These are phyloP conservation scores for Lagenorhynchus albirostris DNA, from an alignment of 2,113 vertebrate species.

Conservation along the genomic window DNA sequence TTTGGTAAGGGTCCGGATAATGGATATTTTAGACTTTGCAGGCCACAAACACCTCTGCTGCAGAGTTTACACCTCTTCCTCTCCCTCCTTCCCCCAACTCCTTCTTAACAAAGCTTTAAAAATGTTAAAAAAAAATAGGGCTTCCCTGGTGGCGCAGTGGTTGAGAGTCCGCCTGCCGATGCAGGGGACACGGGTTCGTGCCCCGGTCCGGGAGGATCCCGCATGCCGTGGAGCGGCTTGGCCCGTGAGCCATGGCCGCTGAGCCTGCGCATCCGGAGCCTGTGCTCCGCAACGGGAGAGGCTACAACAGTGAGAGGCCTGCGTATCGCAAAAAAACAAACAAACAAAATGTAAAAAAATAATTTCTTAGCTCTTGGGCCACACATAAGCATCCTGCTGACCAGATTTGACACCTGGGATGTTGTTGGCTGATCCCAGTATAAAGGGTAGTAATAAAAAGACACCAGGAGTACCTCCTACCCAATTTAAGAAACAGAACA, in stretches of 20 bases:
- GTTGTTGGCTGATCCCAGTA: not conserved
- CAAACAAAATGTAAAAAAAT: not conserved
- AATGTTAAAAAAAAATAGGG: not conserved
- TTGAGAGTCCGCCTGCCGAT: too few relatives aligned
- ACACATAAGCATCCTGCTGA: not conserved
- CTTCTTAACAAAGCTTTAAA: not conserved
- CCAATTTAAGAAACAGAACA: not conserved
- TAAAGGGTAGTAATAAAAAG: not conserved
- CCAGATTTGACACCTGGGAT: not conserved
- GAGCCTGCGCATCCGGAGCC: too few relatives aligned
- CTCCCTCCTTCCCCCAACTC: fast-evolving
- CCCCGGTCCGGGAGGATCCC: too few relatives aligned
- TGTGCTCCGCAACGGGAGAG: too few relatives aligned
- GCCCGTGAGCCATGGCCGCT: too few relatives aligned
- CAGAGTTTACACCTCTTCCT: not conserved
- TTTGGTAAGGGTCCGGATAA: not conserved
- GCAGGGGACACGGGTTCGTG: too few relatives aligned
- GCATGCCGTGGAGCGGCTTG: too few relatives aligned
- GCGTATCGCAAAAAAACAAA: too few relatives aligned
- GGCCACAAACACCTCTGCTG: not conserved
- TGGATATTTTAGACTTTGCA: not conserved
- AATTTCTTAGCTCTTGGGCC: not conserved
- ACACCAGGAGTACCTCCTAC: not conserved
- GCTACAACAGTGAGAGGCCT: too few relatives aligned
- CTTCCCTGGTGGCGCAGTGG: too few relatives aligned